Evolutionary conservation across 2,113 vertebrate species (phyloP).

Genomic region (Rhipidura dahli): DNA sequence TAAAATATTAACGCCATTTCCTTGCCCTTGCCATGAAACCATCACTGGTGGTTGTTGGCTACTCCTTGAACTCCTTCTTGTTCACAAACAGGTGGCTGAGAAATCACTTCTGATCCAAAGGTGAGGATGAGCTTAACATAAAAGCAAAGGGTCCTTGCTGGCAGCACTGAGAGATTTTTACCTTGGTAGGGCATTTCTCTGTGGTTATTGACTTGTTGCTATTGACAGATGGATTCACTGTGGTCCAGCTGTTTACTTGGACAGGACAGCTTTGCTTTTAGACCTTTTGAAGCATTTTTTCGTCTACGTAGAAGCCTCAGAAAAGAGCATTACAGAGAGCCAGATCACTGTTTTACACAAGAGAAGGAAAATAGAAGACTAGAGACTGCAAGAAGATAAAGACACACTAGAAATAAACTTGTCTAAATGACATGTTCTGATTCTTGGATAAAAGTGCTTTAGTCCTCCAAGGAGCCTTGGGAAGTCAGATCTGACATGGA

Average conservation of each 20-base stretch:
- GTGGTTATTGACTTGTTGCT: not conserved
- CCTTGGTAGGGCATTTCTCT: not conserved
- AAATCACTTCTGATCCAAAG: not conserved
- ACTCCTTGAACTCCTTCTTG: not conserved
- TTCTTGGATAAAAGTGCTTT: not conserved
- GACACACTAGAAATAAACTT: not conserved
- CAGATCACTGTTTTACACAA: not conserved
- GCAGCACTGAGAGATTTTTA: not conserved
- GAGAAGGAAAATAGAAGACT: not conserved
- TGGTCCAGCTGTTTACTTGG: constrained; percentile 7
- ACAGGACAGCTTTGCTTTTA: not conserved
- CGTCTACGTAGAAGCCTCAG: not conserved
- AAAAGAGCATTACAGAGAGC: not conserved
- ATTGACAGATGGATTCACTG: not conserved
- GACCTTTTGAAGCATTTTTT: not conserved
- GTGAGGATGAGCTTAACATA: not conserved
- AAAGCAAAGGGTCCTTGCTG: not conserved
- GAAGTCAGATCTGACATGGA: not conserved
- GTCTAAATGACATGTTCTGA: not conserved
- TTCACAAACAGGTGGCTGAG: not conserved
- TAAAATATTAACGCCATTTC: not conserved
- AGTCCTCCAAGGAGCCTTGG: not conserved
- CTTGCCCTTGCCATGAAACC: not conserved
- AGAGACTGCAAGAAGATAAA: not conserved
- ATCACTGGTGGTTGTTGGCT: not conserved